phyloP scores from a whole-genome alignment of 2,113 vertebrate genomes.

The Hyla sarda region DNA sequence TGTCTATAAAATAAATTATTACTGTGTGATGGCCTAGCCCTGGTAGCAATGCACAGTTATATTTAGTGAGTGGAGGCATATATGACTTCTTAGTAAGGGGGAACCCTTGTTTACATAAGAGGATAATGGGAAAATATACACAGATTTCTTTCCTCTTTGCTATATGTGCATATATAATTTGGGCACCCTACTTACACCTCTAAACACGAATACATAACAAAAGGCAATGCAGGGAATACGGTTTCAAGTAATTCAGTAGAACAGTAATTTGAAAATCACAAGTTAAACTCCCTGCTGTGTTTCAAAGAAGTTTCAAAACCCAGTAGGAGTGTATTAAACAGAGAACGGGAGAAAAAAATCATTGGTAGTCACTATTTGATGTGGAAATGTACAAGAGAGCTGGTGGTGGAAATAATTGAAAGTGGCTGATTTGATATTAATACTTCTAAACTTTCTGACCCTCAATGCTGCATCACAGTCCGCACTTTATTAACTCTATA shows the following conservation, averaged over 20 bases:
- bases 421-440: conserved; percentile 40
- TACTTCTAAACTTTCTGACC: conserved; percentile 47
- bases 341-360: conserved; percentile 19
- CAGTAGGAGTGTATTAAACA: conserved; percentile 49
- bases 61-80: neutral
- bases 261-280: conserved; percentile 43
- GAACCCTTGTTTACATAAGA: neutral
- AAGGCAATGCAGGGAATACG: conserved; percentile 27
- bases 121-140: neutral
- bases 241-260: conserved; percentile 42
- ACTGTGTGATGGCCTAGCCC: neutral
- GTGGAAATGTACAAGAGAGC: conserved; percentile 38
- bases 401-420: conserved; percentile 36
- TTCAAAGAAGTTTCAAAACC: conserved; percentile 53
- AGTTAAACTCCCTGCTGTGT: conserved; percentile 46
- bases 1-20: neutral
- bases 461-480: conserved; percentile 28
- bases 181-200: neutral
- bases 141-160: neutral
- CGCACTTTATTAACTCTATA: conserved; percentile 31
- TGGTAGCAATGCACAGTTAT: neutral
- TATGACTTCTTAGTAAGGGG: neutral
- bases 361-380: conserved; percentile 45
- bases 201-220: conserved; percentile 39
- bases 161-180: neutral